A percentile compares a stretch with the other conserved stretches of the same genome.
phyloP scores from a whole-genome alignment of 2,888 invertebrate species.

The Agonopterix arenella region DNA sequence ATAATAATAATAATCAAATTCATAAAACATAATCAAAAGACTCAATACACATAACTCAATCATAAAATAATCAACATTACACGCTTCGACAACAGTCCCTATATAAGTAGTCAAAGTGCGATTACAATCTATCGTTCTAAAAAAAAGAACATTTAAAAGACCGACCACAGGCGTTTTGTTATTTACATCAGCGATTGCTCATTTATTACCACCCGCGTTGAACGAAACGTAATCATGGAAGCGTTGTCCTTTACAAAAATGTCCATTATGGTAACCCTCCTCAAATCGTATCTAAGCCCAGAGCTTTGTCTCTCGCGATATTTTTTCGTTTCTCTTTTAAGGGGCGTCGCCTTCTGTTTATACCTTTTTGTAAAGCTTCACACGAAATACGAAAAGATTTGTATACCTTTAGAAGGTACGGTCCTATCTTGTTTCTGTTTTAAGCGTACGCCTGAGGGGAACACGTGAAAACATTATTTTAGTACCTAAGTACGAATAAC shows the following conservation, averaged over 20 bases:
- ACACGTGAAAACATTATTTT: too few relatives aligned
- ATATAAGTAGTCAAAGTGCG: too few relatives aligned
- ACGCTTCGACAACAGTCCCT: too few relatives aligned
- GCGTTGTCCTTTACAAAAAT: slow-evolving; percentile 47
- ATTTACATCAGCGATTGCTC: slow-evolving; percentile 24
- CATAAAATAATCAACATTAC: too few relatives aligned
- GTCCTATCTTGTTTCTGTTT: too few relatives aligned
- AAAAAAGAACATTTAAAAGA: slow-evolving; percentile 3
- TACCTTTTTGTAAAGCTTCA: slow-evolving; percentile 15
- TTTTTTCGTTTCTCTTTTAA: slow-evolving; percentile 18
- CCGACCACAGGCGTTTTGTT: slow-evolving; percentile 18
- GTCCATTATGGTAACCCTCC: slow-evolving; percentile 48
- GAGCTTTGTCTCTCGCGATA: slow-evolving; percentile 33
- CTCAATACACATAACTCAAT: too few relatives aligned
- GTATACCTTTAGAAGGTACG: neutral
- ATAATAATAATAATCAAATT: too few relatives aligned
- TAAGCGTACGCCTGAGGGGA: too few relatives aligned
- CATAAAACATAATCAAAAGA: too few relatives aligned
- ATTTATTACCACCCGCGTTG: slow-evolving; percentile 23
- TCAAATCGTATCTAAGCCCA: slow-evolving; percentile 44
- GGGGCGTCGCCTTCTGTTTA: slow-evolving; percentile 18
- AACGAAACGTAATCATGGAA: slow-evolving; percentile 37
- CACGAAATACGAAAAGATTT: slow-evolving; percentile 12
- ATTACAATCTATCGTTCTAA: neutral
- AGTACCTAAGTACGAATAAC: too few relatives aligned